Percentiles rank a stretch among this genome's conserved stretches.
Evolutionary conservation across 2,888 invertebrate genomes (phyloP).

Genomic region (Aporophyla nigra): DNA sequence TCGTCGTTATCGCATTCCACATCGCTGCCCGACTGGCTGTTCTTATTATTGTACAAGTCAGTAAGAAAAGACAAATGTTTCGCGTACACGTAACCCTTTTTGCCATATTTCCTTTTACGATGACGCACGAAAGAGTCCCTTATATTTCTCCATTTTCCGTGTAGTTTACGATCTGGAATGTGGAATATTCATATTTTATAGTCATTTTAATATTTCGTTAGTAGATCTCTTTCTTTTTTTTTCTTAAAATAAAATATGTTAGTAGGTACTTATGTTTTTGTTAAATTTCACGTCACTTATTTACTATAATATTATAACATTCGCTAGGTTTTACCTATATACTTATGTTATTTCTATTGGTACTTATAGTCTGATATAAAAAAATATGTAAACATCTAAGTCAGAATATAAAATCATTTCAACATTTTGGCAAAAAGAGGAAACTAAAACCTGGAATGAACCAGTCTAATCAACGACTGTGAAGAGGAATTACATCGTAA

Average conservation of each 20-base stretch:
- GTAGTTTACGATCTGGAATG: constrained; percentile 81
- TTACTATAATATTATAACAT: not conserved
- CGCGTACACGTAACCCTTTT: constrained; percentile 79
- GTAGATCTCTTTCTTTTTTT: constrained; percentile 6
- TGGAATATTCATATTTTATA: constrained; percentile 55
- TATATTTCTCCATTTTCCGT: constrained; percentile 86
- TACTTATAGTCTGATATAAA: not conserved
- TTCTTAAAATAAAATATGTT: not conserved
- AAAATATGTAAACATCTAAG: not conserved
- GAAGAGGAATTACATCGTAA: not conserved
- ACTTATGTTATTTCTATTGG: not conserved
- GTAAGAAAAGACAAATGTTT: constrained; percentile 81
- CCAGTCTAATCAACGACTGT: not conserved
- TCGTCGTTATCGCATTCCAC: constrained; percentile 71
- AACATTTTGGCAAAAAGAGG: not conserved
- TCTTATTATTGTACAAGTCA: constrained; percentile 73
- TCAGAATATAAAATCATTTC: not conserved
- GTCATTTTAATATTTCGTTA: constrained; percentile 7
- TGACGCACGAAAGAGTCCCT: constrained; percentile 85
- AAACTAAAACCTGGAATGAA: not conserved
- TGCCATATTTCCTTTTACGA: constrained; percentile 72
- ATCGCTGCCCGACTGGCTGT: constrained; percentile 74
- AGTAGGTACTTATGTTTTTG: not conserved
- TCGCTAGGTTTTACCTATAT: not conserved
- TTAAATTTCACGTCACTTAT: not conserved